Evolutionary conservation across 2,888 invertebrate genomes (phyloP).

Genomic region (Scaptomyza cyrtandrae): DNA sequence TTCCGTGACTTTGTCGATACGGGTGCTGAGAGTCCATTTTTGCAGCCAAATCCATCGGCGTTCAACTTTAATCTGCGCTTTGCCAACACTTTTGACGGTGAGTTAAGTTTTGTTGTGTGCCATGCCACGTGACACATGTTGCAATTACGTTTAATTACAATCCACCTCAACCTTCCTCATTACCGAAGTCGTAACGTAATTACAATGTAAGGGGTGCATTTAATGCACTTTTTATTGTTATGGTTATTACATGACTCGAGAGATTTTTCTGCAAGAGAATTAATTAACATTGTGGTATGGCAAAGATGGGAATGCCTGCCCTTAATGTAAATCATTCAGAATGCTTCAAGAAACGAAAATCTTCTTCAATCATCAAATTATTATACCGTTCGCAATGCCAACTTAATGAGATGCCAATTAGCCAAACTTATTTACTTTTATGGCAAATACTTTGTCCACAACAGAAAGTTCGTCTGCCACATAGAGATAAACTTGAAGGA

Average conservation of each 20-base stretch:
- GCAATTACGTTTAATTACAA: conserved; percentile 74
- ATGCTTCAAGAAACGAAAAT: too few species aligned
- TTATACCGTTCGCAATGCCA: background rate
- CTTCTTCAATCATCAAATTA: too few species aligned
- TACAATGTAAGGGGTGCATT: conserved; percentile 43
- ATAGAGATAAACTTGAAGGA: conserved; percentile 9
- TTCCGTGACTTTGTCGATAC: conserved; percentile 83
- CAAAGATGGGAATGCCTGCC: too few species aligned
- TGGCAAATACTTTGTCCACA: background rate
- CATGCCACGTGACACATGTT: conserved; percentile 36
- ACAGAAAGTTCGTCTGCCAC: conserved; percentile 6
- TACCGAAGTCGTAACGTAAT: conserved; percentile 30
- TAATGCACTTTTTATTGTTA: conserved; percentile 60
- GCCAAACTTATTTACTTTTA: conserved; percentile 19
- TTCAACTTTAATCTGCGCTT: conserved; percentile 80
- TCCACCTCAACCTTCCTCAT: conserved; percentile 43
- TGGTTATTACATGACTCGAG: conserved; percentile 42
- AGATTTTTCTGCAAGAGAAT: background rate
- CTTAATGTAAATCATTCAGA: too few species aligned
- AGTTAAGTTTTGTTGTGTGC: conserved; percentile 43
- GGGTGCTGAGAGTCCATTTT: conserved; percentile 81
- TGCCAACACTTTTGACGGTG: conserved; percentile 83
- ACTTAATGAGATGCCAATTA: conserved; percentile 37
- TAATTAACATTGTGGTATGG: background rate
- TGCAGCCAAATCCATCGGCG: conserved; percentile 76